These are phyloP conservation scores for Ophraella communa DNA, from an alignment of 2,888 invertebrate species.

Conservation along the genomic window DNA sequence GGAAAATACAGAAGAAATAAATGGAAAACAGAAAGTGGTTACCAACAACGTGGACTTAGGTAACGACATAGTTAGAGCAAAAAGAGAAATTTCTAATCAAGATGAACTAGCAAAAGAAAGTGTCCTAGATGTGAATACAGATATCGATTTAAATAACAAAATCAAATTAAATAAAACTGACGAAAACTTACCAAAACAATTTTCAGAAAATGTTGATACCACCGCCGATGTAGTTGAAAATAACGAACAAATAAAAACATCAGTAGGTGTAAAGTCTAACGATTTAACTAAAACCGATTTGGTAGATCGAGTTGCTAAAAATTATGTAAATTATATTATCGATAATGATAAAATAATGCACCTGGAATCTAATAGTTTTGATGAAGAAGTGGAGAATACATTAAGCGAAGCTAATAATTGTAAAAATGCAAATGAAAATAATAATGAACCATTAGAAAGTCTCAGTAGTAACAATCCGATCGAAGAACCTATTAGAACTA, in stretches of 20 bases:
- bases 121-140: not conserved
- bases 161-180: not conserved
- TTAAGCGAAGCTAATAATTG: not conserved
- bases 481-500: not conserved
- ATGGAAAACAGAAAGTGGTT: not conserved
- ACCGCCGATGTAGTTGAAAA: not conserved
- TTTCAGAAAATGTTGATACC: not conserved
- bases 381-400: not conserved
- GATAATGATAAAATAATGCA: conserved; percentile 21
- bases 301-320: conserved; percentile 28
- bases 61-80: not conserved
- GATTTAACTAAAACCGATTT: conserved; percentile 1
- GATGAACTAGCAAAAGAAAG: not conserved
- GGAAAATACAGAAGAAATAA: not conserved
- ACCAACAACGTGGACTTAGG: not conserved
- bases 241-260: not conserved
- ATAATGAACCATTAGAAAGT: too few species aligned
- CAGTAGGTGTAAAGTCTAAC: not conserved
- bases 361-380: not conserved
- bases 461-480: too few species aligned
- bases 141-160: not conserved
- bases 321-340: conserved; percentile 28
- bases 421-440: not conserved
- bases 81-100: not conserved
- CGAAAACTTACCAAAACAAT: too few species aligned